Conservation (phyloP, 2,888 invertebrate genomes). For the Melangyna quadrimaculata region DNA sequence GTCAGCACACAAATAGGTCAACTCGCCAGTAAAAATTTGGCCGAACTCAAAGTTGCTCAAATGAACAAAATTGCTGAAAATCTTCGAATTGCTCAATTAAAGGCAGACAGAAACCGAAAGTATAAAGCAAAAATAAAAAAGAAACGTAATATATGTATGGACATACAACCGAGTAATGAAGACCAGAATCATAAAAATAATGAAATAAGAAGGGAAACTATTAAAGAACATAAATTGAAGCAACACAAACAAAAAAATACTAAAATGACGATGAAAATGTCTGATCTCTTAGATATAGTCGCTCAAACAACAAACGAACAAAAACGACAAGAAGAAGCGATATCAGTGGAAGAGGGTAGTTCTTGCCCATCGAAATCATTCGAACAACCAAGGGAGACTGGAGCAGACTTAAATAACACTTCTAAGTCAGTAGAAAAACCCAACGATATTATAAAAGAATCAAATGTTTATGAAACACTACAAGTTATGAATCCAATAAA, state of each 20-base stretch:
- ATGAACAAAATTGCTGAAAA: constrained; percentile 40
- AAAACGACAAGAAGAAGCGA: neutral
- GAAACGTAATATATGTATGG: neutral
- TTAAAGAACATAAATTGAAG: neutral
- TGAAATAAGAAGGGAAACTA: neutral
- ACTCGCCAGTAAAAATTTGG: constrained; percentile 16
- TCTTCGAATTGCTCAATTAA: constrained; percentile 15
- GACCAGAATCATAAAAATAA: neutral
- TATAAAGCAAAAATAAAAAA: neutral
- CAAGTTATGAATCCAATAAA: neutral
- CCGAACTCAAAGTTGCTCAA: constrained; percentile 39
- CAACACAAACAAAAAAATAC: neutral
- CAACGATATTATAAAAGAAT: neutral
- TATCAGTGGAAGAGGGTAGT: neutral
- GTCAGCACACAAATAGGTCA: neutral
- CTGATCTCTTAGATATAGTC: neutral
- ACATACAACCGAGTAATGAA: neutral
- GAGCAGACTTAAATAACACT: neutral
- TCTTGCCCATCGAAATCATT: neutral
- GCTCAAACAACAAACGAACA: neutral
- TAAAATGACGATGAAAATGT: neutral
- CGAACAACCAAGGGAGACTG: neutral
- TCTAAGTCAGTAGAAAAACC: neutral
- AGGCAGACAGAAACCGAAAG: constrained; percentile 2
- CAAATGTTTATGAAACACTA: neutral